phyloP scores from a whole-genome alignment of 2,113 vertebrate genomes.

The Isurus oxyrinchus region DNA sequence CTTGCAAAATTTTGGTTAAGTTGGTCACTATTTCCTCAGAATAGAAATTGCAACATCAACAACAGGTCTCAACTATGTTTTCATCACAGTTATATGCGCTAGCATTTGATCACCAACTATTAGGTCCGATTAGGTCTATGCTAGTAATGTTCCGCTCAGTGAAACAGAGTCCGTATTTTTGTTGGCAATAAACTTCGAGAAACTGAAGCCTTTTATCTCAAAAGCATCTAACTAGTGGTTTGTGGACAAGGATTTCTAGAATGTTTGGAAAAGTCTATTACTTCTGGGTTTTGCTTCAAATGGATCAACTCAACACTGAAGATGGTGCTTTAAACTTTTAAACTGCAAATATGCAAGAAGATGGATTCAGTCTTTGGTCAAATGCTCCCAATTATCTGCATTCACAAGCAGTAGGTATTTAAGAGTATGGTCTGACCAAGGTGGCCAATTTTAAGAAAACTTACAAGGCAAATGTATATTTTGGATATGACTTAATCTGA shows the following conservation, averaged over 20 bases:
- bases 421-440: not conserved
- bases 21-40: not conserved
- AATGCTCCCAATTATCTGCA: not conserved
- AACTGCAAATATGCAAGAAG: not conserved
- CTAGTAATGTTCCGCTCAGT: not conserved
- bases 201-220: not conserved
- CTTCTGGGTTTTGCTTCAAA: not conserved
- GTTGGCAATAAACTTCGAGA: not conserved
- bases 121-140: not conserved
- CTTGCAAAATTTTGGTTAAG: not conserved
- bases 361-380: not conserved
- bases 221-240: not conserved
- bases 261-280: not conserved
- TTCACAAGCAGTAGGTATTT: not conserved
- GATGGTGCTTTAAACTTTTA: not conserved
- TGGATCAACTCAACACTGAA: not conserved
- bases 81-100: not conserved
- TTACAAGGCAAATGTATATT: not conserved
- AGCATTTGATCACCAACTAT: not conserved
- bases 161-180: not conserved
- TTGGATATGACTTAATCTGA: not conserved
- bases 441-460: not conserved
- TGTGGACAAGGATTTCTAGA: not conserved
- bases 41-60: not conserved
- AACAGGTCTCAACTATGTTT: not conserved